Conservation (phyloP, 92 coral and sea anemone species). For the Diadumene lineata region DNA sequence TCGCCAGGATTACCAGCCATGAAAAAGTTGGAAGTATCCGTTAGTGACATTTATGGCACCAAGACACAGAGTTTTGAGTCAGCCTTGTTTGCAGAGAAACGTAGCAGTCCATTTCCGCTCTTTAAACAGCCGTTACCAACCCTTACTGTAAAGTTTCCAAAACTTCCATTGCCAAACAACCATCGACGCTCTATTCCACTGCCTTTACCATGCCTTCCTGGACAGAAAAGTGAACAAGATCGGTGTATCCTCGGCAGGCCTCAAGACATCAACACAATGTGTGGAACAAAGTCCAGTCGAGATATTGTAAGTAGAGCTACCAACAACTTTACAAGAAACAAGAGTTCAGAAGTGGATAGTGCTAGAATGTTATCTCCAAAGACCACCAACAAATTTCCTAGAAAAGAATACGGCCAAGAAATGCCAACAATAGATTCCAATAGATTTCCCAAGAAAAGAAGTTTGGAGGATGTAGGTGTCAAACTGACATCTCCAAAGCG, state of each 20-base stretch:
- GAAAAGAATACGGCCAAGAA: background rate
- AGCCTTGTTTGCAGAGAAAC: background rate
- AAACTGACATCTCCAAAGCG: conserved; percentile 14
- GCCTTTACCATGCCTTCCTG: conserved; percentile 13
- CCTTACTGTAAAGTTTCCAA: background rate
- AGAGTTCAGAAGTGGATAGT: no score
- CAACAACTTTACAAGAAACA: no score
- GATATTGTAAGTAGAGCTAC: no score
- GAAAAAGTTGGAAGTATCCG: background rate
- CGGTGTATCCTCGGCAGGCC: no score
- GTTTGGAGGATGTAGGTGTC: background rate
- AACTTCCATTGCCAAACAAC: background rate
- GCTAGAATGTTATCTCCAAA: no score
- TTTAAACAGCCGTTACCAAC: background rate
- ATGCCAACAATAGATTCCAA: background rate
- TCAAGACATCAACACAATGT: no score
- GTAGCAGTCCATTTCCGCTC: conserved; percentile 1
- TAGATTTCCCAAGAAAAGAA: background rate
- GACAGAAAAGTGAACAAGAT: background rate
- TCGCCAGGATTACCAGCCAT: conserved; percentile 12
- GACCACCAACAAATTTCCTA: background rate
- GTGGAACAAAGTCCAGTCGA: no score
- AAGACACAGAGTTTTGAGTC: conserved; percentile 4
- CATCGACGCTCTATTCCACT: conserved; percentile 19
- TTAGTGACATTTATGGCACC: background rate